Evolutionary conservation across 2,888 invertebrate genomes (phyloP).

Genomic region (Ctena decussata): DNA sequence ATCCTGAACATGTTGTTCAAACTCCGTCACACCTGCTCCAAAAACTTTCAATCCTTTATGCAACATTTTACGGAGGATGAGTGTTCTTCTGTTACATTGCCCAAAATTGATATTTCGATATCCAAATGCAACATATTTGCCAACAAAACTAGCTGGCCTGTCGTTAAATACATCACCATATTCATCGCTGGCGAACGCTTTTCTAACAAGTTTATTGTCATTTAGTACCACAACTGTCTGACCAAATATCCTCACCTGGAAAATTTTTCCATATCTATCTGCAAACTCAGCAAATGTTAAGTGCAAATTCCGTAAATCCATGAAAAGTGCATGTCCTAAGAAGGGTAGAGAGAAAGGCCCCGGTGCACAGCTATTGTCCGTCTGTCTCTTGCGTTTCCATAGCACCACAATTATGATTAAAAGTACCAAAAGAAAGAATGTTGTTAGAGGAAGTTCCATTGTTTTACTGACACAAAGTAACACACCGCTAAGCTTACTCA

Average conservation of each 20-base stretch:
- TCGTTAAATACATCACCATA: conserved; percentile 7
- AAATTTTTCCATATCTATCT: conserved; percentile 10
- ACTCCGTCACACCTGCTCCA: not conserved
- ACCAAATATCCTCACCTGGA: conserved; percentile 21
- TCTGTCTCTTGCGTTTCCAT: too few relatives aligned
- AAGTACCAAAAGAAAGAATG: too few relatives aligned
- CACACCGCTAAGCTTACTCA: too few relatives aligned
- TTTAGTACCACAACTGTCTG: conserved; percentile 32
- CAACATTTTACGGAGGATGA: conserved; percentile 12
- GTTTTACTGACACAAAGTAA: too few relatives aligned
- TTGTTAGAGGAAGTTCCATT: too few relatives aligned
- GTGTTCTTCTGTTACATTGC: not conserved
- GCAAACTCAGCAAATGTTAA: conserved; percentile 32
- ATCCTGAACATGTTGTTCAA: conserved; percentile 16
- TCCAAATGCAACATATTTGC: not conserved
- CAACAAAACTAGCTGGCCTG: conserved; percentile 16
- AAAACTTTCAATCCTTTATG: conserved; percentile 11
- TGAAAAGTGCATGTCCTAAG: conserved; percentile 12
- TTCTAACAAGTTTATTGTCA: conserved; percentile 20
- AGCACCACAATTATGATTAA: too few relatives aligned
- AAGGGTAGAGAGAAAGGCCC: conserved; percentile 22
- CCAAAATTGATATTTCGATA: not conserved
- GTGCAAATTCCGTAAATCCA: conserved; percentile 22
- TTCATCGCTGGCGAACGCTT: conserved; percentile 21
- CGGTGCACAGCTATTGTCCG: too few relatives aligned